phyloP scores from a whole-genome alignment of 2,888 invertebrate genomes.

The Lagria hirta region DNA sequence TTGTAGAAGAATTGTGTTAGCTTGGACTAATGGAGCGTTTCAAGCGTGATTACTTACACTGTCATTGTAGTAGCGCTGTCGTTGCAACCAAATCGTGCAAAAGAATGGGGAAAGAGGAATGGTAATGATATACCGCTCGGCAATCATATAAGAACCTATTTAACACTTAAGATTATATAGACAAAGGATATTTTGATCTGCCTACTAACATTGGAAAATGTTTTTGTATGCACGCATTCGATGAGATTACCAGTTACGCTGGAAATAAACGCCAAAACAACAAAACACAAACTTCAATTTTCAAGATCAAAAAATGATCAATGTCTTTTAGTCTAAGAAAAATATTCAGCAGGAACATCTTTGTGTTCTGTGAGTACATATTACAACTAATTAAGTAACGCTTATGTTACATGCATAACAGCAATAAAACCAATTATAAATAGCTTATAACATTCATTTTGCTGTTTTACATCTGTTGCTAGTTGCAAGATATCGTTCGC shows the following conservation, averaged over 20 bases:
- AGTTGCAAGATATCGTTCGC: too few relatives aligned
- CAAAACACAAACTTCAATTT: too few relatives aligned
- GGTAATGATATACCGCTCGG: constrained; percentile 39
- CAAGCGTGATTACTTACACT: constrained; percentile 31
- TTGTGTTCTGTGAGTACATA: too few relatives aligned
- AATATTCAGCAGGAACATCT: too few relatives aligned
- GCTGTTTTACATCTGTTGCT: too few relatives aligned
- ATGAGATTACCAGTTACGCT: constrained; percentile 4
- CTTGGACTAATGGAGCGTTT: constrained; percentile 32
- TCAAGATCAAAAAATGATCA: too few relatives aligned
- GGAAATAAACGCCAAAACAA: constrained; percentile 14
- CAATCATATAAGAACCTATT: constrained; percentile 40
- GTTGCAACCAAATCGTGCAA: constrained; percentile 38
- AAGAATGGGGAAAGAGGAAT: constrained; percentile 30
- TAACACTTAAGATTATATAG: constrained; percentile 43
- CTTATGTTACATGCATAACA: too few relatives aligned
- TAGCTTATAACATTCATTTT: too few relatives aligned
- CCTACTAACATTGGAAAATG: constrained; percentile 34
- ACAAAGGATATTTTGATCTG: constrained; percentile 38
- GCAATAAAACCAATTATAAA: too few relatives aligned
- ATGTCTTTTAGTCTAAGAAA: too few relatives aligned
- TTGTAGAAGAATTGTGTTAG: constrained; percentile 15
- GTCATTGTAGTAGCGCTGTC: constrained; percentile 35
- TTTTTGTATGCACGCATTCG: constrained; percentile 25
- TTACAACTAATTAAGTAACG: too few relatives aligned